Base-by-base conservation (phyloP, 2,113 vertebrate species). In the Ciconia maguari region DNA sequence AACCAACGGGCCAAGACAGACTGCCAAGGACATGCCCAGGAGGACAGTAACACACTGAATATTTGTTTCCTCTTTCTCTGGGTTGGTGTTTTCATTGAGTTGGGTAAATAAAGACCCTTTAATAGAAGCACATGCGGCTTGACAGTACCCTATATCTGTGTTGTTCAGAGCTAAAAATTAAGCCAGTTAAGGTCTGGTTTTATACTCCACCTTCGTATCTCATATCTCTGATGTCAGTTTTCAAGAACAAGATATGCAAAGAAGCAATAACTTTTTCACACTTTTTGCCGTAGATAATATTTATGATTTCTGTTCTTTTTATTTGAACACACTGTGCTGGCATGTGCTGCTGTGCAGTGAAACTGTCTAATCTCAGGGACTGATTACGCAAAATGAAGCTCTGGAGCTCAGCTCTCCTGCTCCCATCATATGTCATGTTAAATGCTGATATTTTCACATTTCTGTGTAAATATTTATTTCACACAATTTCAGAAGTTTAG, bases 101-200 rank as follows among this genome's bases (percentile, higher is more conserved):
- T 48, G 49, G 10, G 6, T 76, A 61, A 92, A 97, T 64, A 65
- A 64, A 79, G 41, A 34, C 14, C 7, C 24, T 83, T 74, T 75
- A 70, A n/a, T 52, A 80, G 54, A 64, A 94, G 7, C 29, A 27
- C 7, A 30, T 46, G 34, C 22, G 60, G 15, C 58, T 30, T 65
- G 44, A 52, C 41, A 71, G 21, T 22, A 71, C 13, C 13, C 10
- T 49, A 3, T 46, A 80, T 27, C 30, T 82, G 6, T 64, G 29
- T 16, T 7, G 11, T 80, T 86, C 51, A 81, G 82, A 90, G 87
- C n/a, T 96, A 97, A 97, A 95, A 83, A 90, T 96, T 95, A 96
- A 96, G 74, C 91, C 48, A 88, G 14, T 91, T 87, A 80, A 46
- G 34, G 16, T 14, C 36, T 80, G 54, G 13, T 83, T 94, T 95